These are phyloP conservation scores for Catocala sponsa DNA, from an alignment of 2,888 invertebrate genomes.

Conservation along the genomic window DNA sequence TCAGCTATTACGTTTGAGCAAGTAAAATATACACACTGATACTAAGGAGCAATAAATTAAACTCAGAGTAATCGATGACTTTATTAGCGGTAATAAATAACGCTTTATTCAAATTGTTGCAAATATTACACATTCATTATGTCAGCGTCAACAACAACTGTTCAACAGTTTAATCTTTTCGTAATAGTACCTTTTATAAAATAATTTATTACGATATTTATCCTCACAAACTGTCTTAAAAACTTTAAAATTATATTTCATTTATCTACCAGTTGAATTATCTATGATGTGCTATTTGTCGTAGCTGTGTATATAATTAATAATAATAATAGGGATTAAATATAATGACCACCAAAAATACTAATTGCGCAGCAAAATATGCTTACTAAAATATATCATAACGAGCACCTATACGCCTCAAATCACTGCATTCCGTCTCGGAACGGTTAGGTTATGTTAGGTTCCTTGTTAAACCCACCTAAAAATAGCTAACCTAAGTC, in stretches of 20 bases:
- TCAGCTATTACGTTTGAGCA: constrained; percentile 1
- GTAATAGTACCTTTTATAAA: constrained; percentile 27
- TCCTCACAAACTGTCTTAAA: too few relatives aligned
- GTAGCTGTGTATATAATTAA: not conserved
- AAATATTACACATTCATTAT: constrained; percentile 64
- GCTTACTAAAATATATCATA: too few relatives aligned
- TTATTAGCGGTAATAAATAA: constrained; percentile 68
- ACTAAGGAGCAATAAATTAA: constrained; percentile 67
- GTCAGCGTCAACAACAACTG: constrained; percentile 53
- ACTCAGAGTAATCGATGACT: constrained; percentile 65
- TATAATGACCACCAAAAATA: too few relatives aligned
- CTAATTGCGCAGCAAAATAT: too few relatives aligned
- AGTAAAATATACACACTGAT: too few relatives aligned
- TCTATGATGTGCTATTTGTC: not conserved
- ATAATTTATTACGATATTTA: constrained; percentile 28
- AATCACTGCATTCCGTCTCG: too few relatives aligned
- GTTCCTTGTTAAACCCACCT: too few relatives aligned
- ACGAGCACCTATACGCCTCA: too few relatives aligned
- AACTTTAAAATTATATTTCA: not conserved
- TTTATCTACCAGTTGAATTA: not conserved
- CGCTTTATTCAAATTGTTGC: constrained; percentile 67
- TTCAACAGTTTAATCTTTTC: constrained; percentile 33
- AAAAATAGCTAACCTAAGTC: too few relatives aligned
- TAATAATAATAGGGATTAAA: too few relatives aligned
- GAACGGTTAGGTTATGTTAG: too few relatives aligned